Percentiles rank a stretch among this genome's conserved stretches.
phyloP scores from a whole-genome alignment of 2,797 vertebrate species.

The Schizopygopsis malacanthus region DNA sequence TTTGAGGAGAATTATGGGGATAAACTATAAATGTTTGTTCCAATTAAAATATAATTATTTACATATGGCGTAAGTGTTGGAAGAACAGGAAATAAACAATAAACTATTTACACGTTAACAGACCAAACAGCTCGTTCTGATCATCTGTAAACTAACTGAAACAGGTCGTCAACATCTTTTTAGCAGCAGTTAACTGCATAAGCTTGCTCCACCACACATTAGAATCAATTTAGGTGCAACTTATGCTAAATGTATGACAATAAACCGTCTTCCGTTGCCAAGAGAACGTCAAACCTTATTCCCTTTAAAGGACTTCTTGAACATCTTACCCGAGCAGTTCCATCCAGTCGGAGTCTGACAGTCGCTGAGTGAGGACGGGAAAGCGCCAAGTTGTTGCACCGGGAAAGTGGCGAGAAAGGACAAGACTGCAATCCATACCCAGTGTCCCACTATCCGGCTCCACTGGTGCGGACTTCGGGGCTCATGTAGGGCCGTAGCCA shows the following conservation, averaged over 20 bases:
- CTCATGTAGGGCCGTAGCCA: conserved; percentile 69
- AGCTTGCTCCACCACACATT: background rate
- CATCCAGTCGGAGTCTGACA: conserved; percentile 98
- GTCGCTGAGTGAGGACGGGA: conserved; percentile 97
- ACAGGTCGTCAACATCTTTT: background rate
- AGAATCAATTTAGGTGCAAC: background rate
- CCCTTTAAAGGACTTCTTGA: conserved; percentile 2
- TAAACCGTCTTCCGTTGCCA: background rate
- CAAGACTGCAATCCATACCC: conserved; percentile 86
- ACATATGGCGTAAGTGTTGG: background rate
- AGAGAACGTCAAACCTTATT: background rate
- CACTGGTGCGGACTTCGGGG: conserved; percentile 74
- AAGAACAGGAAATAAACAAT: background rate
- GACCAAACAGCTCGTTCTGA: background rate
- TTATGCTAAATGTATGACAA: conserved; percentile 9
- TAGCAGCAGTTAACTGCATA: background rate
- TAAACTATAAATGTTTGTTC: background rate
- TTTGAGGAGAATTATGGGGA: background rate
- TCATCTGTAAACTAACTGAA: background rate
- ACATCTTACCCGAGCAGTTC: conserved; percentile 95
- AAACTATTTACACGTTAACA: background rate
- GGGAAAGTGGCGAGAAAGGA: conserved; percentile 88
- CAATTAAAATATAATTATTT: background rate
- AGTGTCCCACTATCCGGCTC: conserved; percentile 86
- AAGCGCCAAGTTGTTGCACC: conserved; percentile 91